phyloP scores from a whole-genome alignment of 2,113 vertebrate species.

The Glaucomys volans region DNA sequence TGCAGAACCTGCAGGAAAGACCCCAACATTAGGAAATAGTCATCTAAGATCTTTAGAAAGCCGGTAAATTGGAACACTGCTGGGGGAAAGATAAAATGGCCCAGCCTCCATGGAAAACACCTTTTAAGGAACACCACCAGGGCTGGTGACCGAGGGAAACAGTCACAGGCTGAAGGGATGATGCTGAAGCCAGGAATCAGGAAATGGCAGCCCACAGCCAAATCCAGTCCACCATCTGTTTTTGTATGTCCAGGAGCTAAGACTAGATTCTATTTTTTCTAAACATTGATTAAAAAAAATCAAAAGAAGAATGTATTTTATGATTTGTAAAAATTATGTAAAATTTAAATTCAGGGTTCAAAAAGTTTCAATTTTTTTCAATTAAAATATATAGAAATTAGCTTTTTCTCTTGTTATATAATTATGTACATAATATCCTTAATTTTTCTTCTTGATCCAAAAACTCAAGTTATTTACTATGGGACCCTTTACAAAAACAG shows the following conservation, averaged over 20 bases:
- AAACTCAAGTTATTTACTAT: neutral
- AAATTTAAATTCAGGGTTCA: neutral
- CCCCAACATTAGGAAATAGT: neutral
- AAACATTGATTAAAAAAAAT: neutral
- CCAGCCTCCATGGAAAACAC: neutral
- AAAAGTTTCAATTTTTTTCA: slow-evolving; percentile 33
- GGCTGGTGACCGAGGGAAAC: neutral
- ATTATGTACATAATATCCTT: slow-evolving; percentile 1
- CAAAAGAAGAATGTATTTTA: neutral
- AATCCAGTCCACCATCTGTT: neutral
- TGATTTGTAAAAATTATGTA: neutral
- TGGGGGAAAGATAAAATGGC: neutral
- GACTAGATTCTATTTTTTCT: neutral
- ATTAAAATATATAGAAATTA: neutral
- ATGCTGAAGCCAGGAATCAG: neutral
- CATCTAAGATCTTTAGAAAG: slow-evolving; percentile 46
- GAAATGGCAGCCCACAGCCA: neutral
- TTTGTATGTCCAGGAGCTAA: neutral
- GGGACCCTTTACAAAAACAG: neutral
- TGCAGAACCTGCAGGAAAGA: neutral
- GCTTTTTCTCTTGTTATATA: neutral
- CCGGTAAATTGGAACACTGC: neutral
- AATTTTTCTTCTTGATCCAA: slow-evolving; percentile 1
- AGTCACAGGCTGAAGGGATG: neutral
- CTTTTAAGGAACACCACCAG: neutral